Base-by-base conservation (phyloP, 1,140 invertebrate genomes). In the Lasaia peninsularis region DNA sequence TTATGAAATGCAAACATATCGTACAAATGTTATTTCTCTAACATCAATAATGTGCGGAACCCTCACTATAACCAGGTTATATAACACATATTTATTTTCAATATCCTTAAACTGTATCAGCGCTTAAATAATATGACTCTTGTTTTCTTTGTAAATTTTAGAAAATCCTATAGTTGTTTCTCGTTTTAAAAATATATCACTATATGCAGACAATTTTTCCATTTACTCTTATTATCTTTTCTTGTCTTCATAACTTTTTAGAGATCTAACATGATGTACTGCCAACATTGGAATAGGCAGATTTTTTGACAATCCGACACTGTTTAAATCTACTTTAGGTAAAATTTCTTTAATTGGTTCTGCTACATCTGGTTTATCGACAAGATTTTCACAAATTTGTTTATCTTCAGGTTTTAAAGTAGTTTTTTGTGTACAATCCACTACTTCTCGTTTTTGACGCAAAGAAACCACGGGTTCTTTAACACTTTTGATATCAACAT, bases 391-490 rank as follows among this genome's bases (percentile, higher is more conserved):
- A 20, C 84, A 89, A 33, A 87, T 83, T 65, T 78, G 63, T 60
- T 70, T 78, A 24, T 82, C 82, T 58, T 82, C 74, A 5, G 68
- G 69, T 58, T 78, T 69, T 8, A 84, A 51, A 14, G 48, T 33
- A 5, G 67, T 69, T 67, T 72, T 76, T 49, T 80, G 67, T 8
- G 75, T 78, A 60, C 81, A 88, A 63, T 89, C 80, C 0, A 83
- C 62, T 6, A 78, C 68, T 67, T 88, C 84, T 56, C 86, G 77
- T 58, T 89, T 89, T 18, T 82, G 73, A 58, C 84, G 75, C 24
- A 40, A 21, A 49, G 48, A 24, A 2, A 51, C 49, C 14, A 16
- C 44, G 8, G 63, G 58, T n/a, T 50, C 60, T 34, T 35, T 28
- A 32, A 58, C 31, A 20, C 48, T 44, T 12, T 56, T 60, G 31